A percentile compares a stretch with the other conserved stretches of the same genome.
Evolutionary conservation across 2,797 vertebrate genomes (phyloP).

Genomic region (Megaceryle alcyon): DNA sequence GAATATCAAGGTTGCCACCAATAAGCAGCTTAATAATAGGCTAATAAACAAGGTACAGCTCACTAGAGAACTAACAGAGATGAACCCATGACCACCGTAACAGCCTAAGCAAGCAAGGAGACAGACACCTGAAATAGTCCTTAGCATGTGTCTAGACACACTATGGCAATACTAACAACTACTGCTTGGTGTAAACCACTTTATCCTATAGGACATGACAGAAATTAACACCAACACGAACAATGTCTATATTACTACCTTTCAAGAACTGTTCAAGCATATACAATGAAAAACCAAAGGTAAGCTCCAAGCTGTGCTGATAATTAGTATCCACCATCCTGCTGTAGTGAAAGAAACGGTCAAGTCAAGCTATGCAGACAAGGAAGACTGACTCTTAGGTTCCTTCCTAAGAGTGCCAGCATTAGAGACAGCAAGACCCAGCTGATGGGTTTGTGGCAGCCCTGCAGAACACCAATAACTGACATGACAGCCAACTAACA

Average conservation of each 20-base stretch:
- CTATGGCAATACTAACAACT: background rate
- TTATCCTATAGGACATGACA: background rate
- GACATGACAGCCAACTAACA: background rate
- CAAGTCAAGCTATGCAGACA: rapidly evolving
- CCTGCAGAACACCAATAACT: background rate
- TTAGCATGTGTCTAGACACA: background rate
- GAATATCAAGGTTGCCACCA: background rate
- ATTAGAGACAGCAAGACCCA: background rate
- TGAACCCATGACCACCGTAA: background rate
- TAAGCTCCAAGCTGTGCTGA: background rate
- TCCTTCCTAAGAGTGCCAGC: background rate
- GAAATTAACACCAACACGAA: background rate
- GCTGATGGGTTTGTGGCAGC: no score
- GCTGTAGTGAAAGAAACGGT: background rate
- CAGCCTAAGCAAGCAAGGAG: background rate
- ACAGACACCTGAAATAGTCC: background rate
- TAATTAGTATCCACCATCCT: background rate
- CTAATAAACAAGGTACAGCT: background rate
- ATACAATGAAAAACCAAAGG: background rate
- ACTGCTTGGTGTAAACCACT: background rate
- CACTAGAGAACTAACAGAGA: background rate
- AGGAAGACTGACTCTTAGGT: background rate
- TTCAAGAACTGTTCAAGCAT: background rate
- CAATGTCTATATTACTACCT: background rate
- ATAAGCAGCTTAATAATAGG: background rate